Conservation (phyloP, 2,113 vertebrate species). For the Notothenia coriiceps region DNA sequence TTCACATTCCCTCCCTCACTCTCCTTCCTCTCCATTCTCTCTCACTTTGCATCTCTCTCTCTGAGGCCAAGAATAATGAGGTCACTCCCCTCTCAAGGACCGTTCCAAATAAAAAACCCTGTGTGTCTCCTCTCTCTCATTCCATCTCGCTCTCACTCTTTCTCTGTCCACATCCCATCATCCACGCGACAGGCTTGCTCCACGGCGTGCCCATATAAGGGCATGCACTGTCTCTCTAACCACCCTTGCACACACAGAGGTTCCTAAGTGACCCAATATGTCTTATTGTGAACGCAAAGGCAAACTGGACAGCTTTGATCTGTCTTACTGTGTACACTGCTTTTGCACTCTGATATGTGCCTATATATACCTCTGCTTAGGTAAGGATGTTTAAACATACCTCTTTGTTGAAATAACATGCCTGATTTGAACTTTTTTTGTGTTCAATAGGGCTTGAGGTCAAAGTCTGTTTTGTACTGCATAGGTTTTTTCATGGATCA, state of each 20-base stretch:
- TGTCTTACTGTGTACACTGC: constrained; percentile 41
- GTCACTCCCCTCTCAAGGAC: constrained; percentile 80
- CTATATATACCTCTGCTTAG: constrained; percentile 46
- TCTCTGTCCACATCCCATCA: constrained; percentile 66
- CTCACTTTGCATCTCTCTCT: constrained; percentile 43
- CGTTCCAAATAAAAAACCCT: constrained; percentile 76
- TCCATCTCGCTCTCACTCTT: constrained; percentile 59
- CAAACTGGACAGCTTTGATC: constrained; percentile 65
- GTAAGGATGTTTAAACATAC: constrained; percentile 58
- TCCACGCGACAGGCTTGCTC: constrained; percentile 79
- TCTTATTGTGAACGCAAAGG: constrained; percentile 63
- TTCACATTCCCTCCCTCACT: constrained; percentile 63
- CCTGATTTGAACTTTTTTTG: constrained; percentile 7
- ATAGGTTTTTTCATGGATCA: background rate
- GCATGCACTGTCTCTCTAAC: constrained; percentile 57
- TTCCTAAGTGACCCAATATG: constrained; percentile 59
- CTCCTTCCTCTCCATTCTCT: constrained; percentile 28
- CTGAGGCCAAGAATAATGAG: constrained; percentile 78
- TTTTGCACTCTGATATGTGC: constrained; percentile 45
- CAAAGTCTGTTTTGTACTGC: constrained; percentile 10
- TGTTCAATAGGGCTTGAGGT: constrained; percentile 11
- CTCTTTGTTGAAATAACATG: constrained; percentile 31
- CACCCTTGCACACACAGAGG: constrained; percentile 45
- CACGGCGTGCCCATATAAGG: constrained; percentile 77
- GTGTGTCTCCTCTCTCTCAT: constrained; percentile 58